Evolutionary conservation across 1,140 invertebrate species (phyloP), one percentile per base, ranked within the genome.

Genomic region (Kradibia gibbosae): DNA sequence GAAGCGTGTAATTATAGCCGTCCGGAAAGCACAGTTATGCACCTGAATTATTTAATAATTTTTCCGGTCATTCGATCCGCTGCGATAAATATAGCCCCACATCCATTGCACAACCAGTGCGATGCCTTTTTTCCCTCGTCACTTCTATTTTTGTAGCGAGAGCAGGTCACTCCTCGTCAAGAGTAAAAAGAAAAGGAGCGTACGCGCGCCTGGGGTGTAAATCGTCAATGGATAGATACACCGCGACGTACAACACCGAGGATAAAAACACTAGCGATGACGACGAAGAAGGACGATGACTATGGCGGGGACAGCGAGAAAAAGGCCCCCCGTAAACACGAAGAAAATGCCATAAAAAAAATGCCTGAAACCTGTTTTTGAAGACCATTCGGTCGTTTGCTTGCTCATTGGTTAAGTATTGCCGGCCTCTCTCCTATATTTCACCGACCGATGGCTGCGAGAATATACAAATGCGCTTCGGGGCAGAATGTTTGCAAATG

Each of bases 301-400:
- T n/a, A n/a, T n/a, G n/a, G n/a, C n/a, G n/a, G n/a, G n/a, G n/a
- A 22, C 34, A 36, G 34, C 7, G 25, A 17, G 20, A 70, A 71
- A 71, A 73, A 73, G n/a, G n/a, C n/a, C n/a, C 62, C 10, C 31
- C 8, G 36, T 8, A 67, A 67, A 39, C 62, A 17, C 13, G 28
- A 76, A 60, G 78, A 80, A 57, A 81, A 81, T n/a, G 57, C 57
- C 45, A 75, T 48, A 31, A 81, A n/a, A 81, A 81, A 81, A 76
- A 76, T 76, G 48, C n/a, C 60, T 10, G 75, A 76, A 81, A 81
- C 80, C 80, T 81, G 80, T 81, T 76, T 78, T 81, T 55, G 45
- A 57, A 25, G 45, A 15, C 48, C 83, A 22, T 71, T n/a, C 39
- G 39, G 15, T 36, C 42, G 3, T 57, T 42, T 25, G 34, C 65